Base-by-base conservation (phyloP, 2,113 vertebrate species). In the Dendropsophus ebraccatus region DNA sequence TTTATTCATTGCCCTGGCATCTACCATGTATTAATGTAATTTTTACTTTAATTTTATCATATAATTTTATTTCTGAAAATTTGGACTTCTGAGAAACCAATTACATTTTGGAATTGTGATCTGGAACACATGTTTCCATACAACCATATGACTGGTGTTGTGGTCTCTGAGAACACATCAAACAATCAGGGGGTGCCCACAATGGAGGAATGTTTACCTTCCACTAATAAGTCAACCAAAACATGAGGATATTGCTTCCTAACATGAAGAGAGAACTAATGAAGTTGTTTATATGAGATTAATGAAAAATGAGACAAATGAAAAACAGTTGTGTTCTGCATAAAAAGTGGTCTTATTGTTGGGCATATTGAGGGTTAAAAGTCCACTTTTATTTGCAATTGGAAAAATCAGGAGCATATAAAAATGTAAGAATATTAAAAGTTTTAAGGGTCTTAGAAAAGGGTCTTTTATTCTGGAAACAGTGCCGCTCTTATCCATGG, bases 181-280 rank as follows among this genome's bases (percentile, higher is more conserved):
- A 41, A 70, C 19, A 70, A 19, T 70, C 11, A 23, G 67, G 21
- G 35, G 35, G 32, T 13, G 72, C 7, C 1, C 41, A 49, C 30
- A 56, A 17, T 58, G 35, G 52, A 79, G 58, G 52, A 78, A 78
- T 78, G 75, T 78, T 56, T 77, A 54, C 28, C 28, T 52, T 19
- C 5, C 50, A 76, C 45, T 54, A 77, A 78, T 78, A 52, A 78
- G 30, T 56, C 14, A 78, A 56, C 76, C 28, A n/a, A 58, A 78
- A n/a, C 76, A 78, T 54, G 30, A 19, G 32, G 32, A 79, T 79
- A 79, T 79, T 56, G 16, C 52, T 56, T n/a, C 76, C 28, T 14
- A 11, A 79, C 50, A 10, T 58, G 13, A 56, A n/a, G 32, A 58
- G 4, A 28, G 3, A 56, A n/a, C 32, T 41, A 21, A 58, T 58